Evolutionary conservation across 2,888 invertebrate genomes (phyloP), one percentile per base, ranked within the genome.

Genomic region (Tipula helvola): DNA sequence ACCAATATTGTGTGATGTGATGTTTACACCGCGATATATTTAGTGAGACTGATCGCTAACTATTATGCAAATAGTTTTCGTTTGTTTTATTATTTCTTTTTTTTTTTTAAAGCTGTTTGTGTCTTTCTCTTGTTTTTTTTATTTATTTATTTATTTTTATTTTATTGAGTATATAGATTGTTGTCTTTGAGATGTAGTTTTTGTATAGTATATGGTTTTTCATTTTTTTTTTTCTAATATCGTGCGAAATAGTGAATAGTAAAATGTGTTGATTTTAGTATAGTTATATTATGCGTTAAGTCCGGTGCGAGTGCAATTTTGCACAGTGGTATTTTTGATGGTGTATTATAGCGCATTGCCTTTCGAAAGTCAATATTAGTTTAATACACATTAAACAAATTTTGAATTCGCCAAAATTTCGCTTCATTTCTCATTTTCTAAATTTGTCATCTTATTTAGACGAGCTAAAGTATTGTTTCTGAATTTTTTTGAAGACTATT

Each of bases 31-130:
- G 86, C 88, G 86, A 87, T 87, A 87, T 87, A 86, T 88, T 88
- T 87, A 87, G 87, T 87, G 87, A 87, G 87, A 88, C 88, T 88
- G 87, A 88, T 88, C 87, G 87, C 87, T 87, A 87, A 87, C 86
- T 88, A 88, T 88, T 88, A 88, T 88, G 87, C 88, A 88, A 88
- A 88, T 88, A 88, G 85, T 85, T 85, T 85, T 85, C 18, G 42
- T 41, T 85, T 85, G 42, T 41, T 85, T 85, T 42, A 84, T 84
- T 39, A 36, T 16, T 39, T 16, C 18, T 83, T 84, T 84, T 84
- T 84, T 84, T 84, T 84, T 39, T 16, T 84, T 84, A 41, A 39
- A 39, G 36, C 39, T 36, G 84, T 84, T 84, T 84, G 36, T 84
- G 36, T 84, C 41, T 84, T 41, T 84, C 41, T 84, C 84, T 84